phyloP scores from a whole-genome alignment of 2,797 vertebrate species.

The Gymnocypris eckloni region DNA sequence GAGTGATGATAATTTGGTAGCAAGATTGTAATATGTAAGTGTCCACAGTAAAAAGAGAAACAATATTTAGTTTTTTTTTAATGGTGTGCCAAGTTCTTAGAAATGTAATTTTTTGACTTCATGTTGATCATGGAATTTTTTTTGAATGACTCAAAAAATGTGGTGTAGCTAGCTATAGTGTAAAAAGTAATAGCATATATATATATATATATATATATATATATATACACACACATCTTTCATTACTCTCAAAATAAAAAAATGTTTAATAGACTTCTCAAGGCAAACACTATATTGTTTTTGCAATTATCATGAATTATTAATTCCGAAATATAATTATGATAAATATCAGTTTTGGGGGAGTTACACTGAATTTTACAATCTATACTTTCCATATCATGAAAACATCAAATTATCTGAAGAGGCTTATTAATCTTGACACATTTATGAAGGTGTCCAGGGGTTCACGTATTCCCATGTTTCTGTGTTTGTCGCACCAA shows the following conservation, averaged over 20 bases:
- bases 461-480: background rate
- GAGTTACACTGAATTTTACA: background rate
- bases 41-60: background rate
- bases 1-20: background rate
- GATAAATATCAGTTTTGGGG: background rate
- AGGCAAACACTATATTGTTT: background rate
- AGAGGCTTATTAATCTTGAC: background rate
- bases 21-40: background rate
- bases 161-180: background rate
- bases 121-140: background rate
- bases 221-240: no score
- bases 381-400: background rate
- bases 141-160: background rate
- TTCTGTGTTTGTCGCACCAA: background rate
- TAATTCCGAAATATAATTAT: background rate
- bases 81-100: background rate
- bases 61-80: background rate
- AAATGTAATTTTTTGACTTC: background rate
- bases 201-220: background rate
- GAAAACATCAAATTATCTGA: background rate
- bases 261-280: no score
- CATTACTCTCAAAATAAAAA: no score
- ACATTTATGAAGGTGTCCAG: background rate
- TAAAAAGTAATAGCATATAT: background rate
- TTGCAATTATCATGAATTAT: background rate